phyloP scores from a whole-genome alignment of 2,113 vertebrate species.

The Setophaga petechia region DNA sequence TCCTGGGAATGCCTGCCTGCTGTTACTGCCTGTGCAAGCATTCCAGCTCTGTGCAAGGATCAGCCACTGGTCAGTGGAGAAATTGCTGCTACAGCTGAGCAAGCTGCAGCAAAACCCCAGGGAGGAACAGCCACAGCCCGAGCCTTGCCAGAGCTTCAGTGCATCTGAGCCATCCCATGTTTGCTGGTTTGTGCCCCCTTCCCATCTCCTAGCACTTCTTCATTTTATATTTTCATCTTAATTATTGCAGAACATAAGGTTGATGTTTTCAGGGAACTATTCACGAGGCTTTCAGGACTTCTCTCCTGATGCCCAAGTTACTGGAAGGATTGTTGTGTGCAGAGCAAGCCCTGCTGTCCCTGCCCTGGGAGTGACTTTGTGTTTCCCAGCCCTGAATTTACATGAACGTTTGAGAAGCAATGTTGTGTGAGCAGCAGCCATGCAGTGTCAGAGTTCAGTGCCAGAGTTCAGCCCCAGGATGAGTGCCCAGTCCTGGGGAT shows the following conservation, averaged over 20 bases:
- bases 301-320: background rate
- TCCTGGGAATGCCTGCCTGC: background rate
- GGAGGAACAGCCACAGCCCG: background rate
- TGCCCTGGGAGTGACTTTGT: background rate
- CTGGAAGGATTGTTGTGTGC: background rate
- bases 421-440: background rate
- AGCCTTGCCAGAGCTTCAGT: rapidly evolving
- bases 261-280: background rate
- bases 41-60: background rate
- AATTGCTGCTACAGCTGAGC: background rate
- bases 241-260: background rate
- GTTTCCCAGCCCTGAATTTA: background rate
- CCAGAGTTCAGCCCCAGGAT: background rate
- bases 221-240: background rate
- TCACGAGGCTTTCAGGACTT: background rate
- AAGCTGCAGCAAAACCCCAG: background rate
- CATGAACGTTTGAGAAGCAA: background rate
- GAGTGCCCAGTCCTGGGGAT: background rate
- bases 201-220: background rate
- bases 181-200: background rate
- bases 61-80: background rate
- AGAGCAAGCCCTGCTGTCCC: background rate
- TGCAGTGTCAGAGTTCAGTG: no score
- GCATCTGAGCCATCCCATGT: rapidly evolving
- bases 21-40: background rate